Conservation (phyloP, 2,113 vertebrate genomes). For the Cranoglanis bouderius region DNA sequence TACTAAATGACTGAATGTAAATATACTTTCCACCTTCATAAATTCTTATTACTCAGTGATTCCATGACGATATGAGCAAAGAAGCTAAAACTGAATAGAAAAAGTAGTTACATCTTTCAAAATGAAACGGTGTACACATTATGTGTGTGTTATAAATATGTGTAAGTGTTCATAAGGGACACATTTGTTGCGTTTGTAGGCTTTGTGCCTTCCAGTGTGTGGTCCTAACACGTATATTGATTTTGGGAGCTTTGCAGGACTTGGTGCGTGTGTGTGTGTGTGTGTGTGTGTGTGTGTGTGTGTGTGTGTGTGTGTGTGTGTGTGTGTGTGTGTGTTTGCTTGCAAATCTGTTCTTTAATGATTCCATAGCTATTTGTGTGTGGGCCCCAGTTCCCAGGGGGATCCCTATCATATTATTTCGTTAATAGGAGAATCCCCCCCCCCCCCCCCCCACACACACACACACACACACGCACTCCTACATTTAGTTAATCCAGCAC, state of each 20-base stretch:
- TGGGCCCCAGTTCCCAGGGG: slow-evolving; percentile 59
- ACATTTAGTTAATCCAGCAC: slow-evolving; percentile 58
- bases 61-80: not conserved
- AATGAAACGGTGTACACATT: not conserved
- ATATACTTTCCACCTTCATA: not conserved
- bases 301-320: slow-evolving; percentile 15
- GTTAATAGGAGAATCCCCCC: slow-evolving; percentile 62
- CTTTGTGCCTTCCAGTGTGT: not conserved
- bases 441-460: slow-evolving; percentile 38
- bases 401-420: slow-evolving; percentile 57
- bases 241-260: not conserved
- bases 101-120: not conserved
- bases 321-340: slow-evolving; percentile 1
- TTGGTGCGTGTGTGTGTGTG: not conserved
- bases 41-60: not conserved
- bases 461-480: slow-evolving; percentile 31
- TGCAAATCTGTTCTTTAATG: slow-evolving; percentile 21
- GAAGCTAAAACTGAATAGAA: not conserved
- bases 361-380: slow-evolving; percentile 45
- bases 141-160: not conserved
- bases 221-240: not conserved
- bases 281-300: slow-evolving; percentile 14
- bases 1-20: not conserved
- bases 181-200: not conserved
- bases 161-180: not conserved